Base-by-base conservation (phyloP, 2,113 vertebrate species). In the Meleagris gallopavo region DNA sequence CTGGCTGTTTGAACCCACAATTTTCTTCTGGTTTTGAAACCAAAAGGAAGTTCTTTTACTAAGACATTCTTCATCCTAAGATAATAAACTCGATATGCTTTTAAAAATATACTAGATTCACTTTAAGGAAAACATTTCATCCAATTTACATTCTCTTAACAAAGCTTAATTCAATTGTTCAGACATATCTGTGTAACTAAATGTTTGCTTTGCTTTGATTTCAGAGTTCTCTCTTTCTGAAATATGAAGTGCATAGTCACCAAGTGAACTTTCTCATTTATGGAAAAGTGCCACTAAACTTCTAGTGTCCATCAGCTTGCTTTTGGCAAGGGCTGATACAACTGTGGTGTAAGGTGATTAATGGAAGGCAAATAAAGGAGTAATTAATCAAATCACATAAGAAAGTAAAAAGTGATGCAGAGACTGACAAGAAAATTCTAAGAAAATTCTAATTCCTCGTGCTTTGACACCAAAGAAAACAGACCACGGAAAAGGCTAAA, bases 381-480 rank as follows among this genome's bases (percentile, higher is more conserved):
- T 96, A 97, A 97, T 97, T 97, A 97, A 97, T 98, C 97, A 98
- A 96, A 83, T 77, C 69, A 76, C 61, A 83, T 69, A 94, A 95
- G 93, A 97, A 96, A 96, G 52, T 43, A 55, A 96, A 97, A 96
- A 96, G 92, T 76, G 3, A 94, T 93, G 61, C 77, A 81, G 74
- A 89, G 70, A 93, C 89, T 96, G 82, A 95, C 94, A 97, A 92
- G 83, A 91, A 94, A 97, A 96, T 79, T 85, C 91, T 93, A 96
- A 96, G 36, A 40, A 40, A 40, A 40, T 64, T 64, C 38, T 40
- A 64, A 93, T 70, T 96, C 76, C 87, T 97, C 96, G 67, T 89
- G 78, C 38, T 91, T 96, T 97, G 80, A 78, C 94, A 97, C 79
- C 84, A 94, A 54, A 92, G 91, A 95, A 96, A 96, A 97, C 70